A percentile compares a stretch with the other conserved stretches of the same genome.
These are phyloP conservation scores for Sminthurinus signatus DNA, from an alignment of 1,140 invertebrate species.

Conservation along the genomic window DNA sequence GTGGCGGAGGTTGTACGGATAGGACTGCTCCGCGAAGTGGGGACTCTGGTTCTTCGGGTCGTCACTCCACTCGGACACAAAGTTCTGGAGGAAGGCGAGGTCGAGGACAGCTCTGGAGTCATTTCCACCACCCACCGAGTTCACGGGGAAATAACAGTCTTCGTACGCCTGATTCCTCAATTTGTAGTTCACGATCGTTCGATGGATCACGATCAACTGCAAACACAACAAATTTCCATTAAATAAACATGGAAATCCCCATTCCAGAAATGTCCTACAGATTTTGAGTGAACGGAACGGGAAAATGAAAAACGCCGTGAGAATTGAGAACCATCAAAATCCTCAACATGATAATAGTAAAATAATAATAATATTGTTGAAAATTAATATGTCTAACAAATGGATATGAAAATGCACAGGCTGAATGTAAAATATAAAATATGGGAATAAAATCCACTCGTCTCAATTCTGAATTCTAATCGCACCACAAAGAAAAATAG, in stretches of 20 bases:
- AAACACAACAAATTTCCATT: neutral
- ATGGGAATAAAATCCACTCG: too few relatives aligned
- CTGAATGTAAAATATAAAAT: too few relatives aligned
- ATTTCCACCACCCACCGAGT: slow-evolving; percentile 2
- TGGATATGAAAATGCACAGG: too few relatives aligned
- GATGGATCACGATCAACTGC: slow-evolving; percentile 35
- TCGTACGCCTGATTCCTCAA: slow-evolving; percentile 22
- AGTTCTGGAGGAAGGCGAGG: slow-evolving; percentile 19
- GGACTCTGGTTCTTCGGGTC: too few relatives aligned
- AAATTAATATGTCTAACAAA: too few relatives aligned
- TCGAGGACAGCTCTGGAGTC: slow-evolving; percentile 16
- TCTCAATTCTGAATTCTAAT: too few relatives aligned
- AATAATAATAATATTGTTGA: too few relatives aligned
- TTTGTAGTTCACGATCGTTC: slow-evolving; percentile 34
- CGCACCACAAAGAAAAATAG: too few relatives aligned
- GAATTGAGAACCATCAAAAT: too few relatives aligned
- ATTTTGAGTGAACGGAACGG: neutral
- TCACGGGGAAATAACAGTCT: slow-evolving; percentile 16
- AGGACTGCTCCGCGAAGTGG: slow-evolving; percentile 1
- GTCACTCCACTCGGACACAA: slow-evolving; percentile 7
- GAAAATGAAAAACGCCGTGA: too few relatives aligned
- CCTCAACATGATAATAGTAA: too few relatives aligned
- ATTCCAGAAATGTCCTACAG: neutral
- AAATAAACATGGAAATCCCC: neutral
- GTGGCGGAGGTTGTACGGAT: slow-evolving; percentile 17